Base-by-base conservation (phyloP, 2,113 vertebrate species). In the Regulus satrapa region DNA sequence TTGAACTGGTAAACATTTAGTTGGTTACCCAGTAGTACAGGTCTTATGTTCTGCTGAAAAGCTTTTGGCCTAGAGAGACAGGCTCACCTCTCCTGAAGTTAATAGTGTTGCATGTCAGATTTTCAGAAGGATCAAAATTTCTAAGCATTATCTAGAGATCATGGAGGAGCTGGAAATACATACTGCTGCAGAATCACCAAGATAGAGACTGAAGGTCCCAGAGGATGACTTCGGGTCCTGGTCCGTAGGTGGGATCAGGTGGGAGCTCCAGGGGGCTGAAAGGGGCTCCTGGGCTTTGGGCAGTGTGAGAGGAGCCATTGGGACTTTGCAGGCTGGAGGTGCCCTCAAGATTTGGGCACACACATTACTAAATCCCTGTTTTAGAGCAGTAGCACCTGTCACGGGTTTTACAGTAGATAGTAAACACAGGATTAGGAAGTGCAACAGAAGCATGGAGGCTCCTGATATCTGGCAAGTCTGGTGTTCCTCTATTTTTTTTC, bases 141-240 rank as follows among this genome's bases (percentile, higher is more conserved):
- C 18, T 55, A 69, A 78, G 21, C 7, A 12, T 34, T 31, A 24
- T 18, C 38, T 40, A 43, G 52, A 67, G 76, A 62, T 54, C 31
- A 24, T 14, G 20, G 38, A 10, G 11, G 1, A 78, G 8, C 13
- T 58, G 62, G 31, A 75, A 28, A 31, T 10, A 3, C 26, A 49
- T 14, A 8, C 15, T 66, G 18, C 19, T 77, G 16, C 1, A 3
- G 8, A 17, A 24, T n/a, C 0, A 0, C 16, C 2, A 7, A 71
- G 40, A 24, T 14, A 75, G 13, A 12, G 19, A 46, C 26, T 34
- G 17, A 68, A 63, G 19, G 15, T 10, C 2, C 3, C 1, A 2
- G 10, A 7, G 5, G 3, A 4, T 75, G 14, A 29, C 9, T 2
- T 67, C 43, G 31, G 12, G 8, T 58, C 32, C 19, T 74, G 18